These are phyloP conservation scores for Lophotis ruficrista DNA, from an alignment of 2,113 vertebrate species.

Conservation along the genomic window DNA sequence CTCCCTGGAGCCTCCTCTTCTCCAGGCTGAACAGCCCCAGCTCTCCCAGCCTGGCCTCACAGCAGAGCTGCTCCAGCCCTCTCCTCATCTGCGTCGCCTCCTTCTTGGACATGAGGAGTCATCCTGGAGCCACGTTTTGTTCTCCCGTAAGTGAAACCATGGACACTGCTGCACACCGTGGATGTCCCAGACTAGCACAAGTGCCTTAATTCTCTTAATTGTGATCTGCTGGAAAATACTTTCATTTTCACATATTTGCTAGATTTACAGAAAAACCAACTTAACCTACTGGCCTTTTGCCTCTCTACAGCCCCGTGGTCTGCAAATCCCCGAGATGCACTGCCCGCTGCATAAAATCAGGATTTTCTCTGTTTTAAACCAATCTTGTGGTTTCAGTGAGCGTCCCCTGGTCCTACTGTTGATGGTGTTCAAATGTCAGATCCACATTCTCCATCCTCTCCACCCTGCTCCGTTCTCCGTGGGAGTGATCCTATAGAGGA, in stretches of 20 bases:
- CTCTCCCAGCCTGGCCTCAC: no score
- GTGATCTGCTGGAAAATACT: background rate
- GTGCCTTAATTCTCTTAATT: background rate
- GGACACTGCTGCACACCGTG: background rate
- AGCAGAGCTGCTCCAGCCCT: no score
- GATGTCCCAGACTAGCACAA: background rate
- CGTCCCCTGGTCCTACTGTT: background rate
- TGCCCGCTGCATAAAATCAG: background rate
- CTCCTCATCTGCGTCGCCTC: no score
- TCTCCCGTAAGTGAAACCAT: background rate
- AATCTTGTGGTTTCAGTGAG: background rate
- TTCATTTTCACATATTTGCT: background rate
- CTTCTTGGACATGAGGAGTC: background rate
- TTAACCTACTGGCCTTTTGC: background rate
- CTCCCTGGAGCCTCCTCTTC: no score
- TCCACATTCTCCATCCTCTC: background rate
- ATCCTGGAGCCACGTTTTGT: background rate
- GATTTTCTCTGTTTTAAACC: background rate
- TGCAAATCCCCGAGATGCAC: background rate
- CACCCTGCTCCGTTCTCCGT: background rate
- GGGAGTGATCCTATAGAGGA: background rate
- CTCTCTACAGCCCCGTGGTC: background rate
- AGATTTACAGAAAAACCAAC: background rate
- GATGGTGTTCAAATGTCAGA: accelerated
- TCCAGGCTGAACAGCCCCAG: no score